Evolutionary conservation across 2,113 vertebrate species (phyloP).

Genomic region (Sprattus sprattus): DNA sequence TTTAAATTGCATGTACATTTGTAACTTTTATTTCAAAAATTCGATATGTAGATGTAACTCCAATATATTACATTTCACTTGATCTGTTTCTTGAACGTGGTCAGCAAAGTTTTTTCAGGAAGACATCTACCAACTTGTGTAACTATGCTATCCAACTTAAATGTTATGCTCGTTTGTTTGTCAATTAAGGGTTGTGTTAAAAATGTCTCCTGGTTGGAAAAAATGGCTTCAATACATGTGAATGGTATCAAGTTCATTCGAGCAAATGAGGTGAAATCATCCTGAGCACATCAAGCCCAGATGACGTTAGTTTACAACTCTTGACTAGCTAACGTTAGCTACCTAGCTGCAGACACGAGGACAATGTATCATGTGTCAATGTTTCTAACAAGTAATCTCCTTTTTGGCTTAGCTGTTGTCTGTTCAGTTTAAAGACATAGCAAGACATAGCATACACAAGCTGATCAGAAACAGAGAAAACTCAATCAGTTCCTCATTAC

Average conservation of each 20-base stretch:
- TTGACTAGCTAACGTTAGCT: neutral
- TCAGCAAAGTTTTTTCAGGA: neutral
- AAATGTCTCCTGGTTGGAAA: neutral
- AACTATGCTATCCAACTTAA: neutral
- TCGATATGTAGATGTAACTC: no score
- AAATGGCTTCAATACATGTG: neutral
- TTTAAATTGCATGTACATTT: neutral
- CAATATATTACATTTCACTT: neutral
- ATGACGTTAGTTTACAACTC: neutral
- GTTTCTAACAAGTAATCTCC: neutral
- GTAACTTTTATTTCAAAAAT: neutral
- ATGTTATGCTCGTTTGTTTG: neutral
- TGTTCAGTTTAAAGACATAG: neutral
- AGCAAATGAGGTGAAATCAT: neutral
- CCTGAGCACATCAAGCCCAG: neutral
- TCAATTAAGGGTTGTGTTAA: neutral
- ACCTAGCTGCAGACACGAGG: constrained; percentile 1
- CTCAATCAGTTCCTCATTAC: neutral
- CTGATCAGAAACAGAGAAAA: neutral
- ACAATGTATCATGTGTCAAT: neutral
- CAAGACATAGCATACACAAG: no score
- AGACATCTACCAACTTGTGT: neutral
- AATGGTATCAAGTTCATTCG: neutral
- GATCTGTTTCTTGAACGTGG: neutral
- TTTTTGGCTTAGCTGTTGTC: neutral